Evolutionary conservation across 2,113 vertebrate species (phyloP).

Genomic region (Psilopogon haemacephalus): DNA sequence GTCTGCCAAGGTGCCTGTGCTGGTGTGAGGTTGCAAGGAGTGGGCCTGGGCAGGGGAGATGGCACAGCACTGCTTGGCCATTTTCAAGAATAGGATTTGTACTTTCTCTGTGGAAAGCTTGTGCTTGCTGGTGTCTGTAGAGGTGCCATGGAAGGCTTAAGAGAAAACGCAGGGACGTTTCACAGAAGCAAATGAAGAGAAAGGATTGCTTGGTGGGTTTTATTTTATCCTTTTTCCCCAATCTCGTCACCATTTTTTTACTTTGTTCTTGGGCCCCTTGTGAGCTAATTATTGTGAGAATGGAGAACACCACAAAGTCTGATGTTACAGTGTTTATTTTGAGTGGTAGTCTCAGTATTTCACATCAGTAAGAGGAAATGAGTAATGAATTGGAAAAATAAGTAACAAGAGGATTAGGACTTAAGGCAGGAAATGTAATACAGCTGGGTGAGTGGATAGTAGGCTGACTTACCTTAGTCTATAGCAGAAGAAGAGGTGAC

Average conservation of each 20-base stretch:
- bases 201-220: not conserved
- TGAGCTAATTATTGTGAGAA: not conserved
- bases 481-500: not conserved
- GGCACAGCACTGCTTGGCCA: not conserved
- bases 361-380: not conserved
- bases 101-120: not conserved
- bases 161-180: not conserved
- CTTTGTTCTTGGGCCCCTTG: not conserved
- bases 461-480: not conserved
- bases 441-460: not conserved
- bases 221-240: not conserved
- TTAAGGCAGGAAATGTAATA: not conserved
- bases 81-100: not conserved
- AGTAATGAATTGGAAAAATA: not conserved
- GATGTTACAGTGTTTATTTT: not conserved
- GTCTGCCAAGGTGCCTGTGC: fast-evolving
- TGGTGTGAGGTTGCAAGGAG: not conserved
- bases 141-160: fast-evolving
- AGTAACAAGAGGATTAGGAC: not conserved
- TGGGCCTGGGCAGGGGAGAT: too few species aligned
- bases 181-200: not conserved
- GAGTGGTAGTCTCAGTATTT: not conserved
- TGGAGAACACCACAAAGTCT: not conserved
- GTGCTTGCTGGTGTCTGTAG: not conserved
- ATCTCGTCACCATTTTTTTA: not conserved